These are phyloP conservation scores for Emmelina monodactyla DNA, from an alignment of 2,888 invertebrate genomes.

Conservation along the genomic window DNA sequence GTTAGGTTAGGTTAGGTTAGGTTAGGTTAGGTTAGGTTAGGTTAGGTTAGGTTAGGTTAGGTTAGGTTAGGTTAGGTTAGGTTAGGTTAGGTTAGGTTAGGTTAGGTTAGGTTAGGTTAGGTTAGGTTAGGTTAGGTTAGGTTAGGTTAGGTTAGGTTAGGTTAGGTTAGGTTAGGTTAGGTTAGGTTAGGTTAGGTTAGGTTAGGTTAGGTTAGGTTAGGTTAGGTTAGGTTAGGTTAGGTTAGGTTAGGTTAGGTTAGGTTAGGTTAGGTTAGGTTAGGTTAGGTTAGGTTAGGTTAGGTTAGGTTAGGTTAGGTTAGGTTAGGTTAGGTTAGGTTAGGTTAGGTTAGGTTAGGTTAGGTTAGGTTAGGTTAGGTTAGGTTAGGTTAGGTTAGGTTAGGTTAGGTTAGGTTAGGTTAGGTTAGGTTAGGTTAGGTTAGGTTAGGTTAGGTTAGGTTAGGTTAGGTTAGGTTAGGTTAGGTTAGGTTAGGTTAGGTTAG, in stretches of 20 bases:
- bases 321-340: conserved; percentile 3
- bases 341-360: conserved; percentile 5
- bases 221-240: conserved; percentile 6
- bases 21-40: conserved; percentile 16
- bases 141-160: conserved; percentile 7
- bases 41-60: conserved; percentile 17
- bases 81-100: conserved; percentile 18
- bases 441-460: conserved; percentile 13
- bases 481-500: conserved; percentile 11
- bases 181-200: conserved; percentile 5
- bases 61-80: conserved; percentile 18
- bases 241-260: conserved; percentile 5
- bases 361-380: conserved; percentile 5
- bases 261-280: conserved; percentile 5
- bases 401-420: conserved; percentile 13
- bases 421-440: conserved; percentile 13
- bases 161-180: conserved; percentile 6
- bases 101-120: conserved; percentile 16
- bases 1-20: conserved; percentile 16
- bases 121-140: conserved; percentile 4
- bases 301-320: conserved; percentile 5
- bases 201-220: conserved; percentile 7
- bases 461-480: conserved; percentile 4
- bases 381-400: conserved; percentile 13
- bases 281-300: conserved; percentile 5